Conservation (phyloP, 2,888 invertebrate species). For the Meteorus cinctellus region DNA sequence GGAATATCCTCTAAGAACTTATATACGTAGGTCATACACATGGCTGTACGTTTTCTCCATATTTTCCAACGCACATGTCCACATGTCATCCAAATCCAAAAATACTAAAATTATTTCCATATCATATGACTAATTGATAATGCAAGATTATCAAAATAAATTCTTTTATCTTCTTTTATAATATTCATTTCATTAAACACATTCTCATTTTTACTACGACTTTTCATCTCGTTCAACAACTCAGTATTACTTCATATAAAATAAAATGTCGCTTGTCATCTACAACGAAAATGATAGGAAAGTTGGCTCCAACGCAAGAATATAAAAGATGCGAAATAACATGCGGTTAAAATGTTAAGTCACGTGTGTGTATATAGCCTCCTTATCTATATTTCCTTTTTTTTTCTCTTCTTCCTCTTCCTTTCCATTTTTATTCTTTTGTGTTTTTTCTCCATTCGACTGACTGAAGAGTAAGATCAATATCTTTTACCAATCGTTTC, state of each 20-base stretch:
- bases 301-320: not conserved
- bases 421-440: not conserved
- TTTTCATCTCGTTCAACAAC: not conserved
- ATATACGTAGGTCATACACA: constrained; percentile 19
- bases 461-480: constrained; percentile 47
- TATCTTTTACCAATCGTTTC: constrained; percentile 50
- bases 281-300: not conserved
- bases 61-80: not conserved
- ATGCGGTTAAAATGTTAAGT: not conserved
- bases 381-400: not conserved
- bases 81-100: not conserved
- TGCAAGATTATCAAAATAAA: not conserved
- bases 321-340: not conserved
- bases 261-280: not conserved
- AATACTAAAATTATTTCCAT: not conserved
- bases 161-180: not conserved
- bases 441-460: not conserved
- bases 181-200: not conserved
- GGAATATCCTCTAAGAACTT: constrained; percentile 25
- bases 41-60: not conserved
- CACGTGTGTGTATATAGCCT: constrained; percentile 2
- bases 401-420: not conserved
- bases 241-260: not conserved
- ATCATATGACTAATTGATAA: not conserved
- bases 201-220: not conserved